Base-by-base conservation (phyloP, 2,888 invertebrate species). In the Acronicta leporina region DNA sequence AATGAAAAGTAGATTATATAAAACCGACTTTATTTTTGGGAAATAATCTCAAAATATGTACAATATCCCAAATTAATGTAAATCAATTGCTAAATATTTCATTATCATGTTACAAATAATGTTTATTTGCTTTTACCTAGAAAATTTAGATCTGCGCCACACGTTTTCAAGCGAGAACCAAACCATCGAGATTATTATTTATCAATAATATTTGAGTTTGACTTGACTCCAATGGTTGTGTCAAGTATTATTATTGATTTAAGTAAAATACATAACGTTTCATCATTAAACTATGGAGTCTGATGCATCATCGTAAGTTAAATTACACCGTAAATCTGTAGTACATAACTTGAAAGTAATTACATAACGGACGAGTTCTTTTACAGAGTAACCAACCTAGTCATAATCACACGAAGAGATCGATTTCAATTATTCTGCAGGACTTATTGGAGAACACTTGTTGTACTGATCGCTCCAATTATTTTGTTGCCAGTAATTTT, bases 351-450 rank as follows among this genome's bases (percentile, higher is more conserved):
- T 4, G 4, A 7, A 16, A n/a, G n/a, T n/a, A n/a, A n/a, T n/a
- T n/a, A n/a, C n/a, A n/a, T n/a, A n/a, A n/a, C n/a, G n/a, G n/a
- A n/a, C n/a, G n/a, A n/a, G 1, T 46, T 69, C 30, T 54, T 63
- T 85, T 82, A 30, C 84, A 92, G 92, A 3, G 88, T 87, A 64
- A 79, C 82, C 2, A 88, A 89, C 75, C 66, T 89, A 9, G 75
- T 88, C 0, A 86, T 88, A 51, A 70, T 85, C n/a, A 86, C 88
- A 10, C 83, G 73, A 56, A 82, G 80, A 62, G 81, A 82, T 35
- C 81, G 87, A 5, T 62, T 81, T 13, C 75, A 75, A 54, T 63
- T 83, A 57, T 89, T 88, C 64, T 85, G 76, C 44, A 90, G 82
- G 55, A 66, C 86, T 5, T 89, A 92, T 76, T 87, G 87, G 87